Evolutionary conservation across 2,797 vertebrate genomes (phyloP), one percentile per base, ranked within the genome.

Genomic region (Manis crassicaudata): DNA sequence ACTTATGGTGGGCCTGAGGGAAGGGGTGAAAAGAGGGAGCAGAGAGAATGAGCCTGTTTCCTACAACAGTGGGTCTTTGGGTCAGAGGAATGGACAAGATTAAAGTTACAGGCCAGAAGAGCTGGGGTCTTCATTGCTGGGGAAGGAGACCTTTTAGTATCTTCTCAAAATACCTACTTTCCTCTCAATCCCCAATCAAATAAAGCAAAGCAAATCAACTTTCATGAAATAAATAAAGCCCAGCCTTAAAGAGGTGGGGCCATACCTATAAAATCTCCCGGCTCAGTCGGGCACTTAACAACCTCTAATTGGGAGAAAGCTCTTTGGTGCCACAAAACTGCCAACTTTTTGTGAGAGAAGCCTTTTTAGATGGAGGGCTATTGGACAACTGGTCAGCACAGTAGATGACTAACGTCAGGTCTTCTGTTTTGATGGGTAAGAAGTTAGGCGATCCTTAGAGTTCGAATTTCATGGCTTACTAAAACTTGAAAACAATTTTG

Each of bases 401-500:
- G 23, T 14, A 10, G 17, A 6, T 50, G 32, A 37, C 73, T 67
- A 14, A 46, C 68, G 60, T 86, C 16, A 65, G 76, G 46, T 17
- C 7, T 23, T 81, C 56, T 52, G 87, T 72, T 95, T 56, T 40
- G 13, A 50, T 46, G 68, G 37, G 40, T 52, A 91, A 43, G 46
- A 70, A 65, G 27, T 68, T 37, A 75, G 79, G 37, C 11, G 2
- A n/a, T 83, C 73, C 40, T 92, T 56, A 29, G 32, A 70, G 62
- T 70, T 92, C 32, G 56, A 10, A 81, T 83, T 94, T 91, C 52
- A 54, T 77, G 40, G 25, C 50, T 86, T 43, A 76, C 20, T 73
- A 68, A 90, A 83, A 80, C 81, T 85, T 92, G 21, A 86, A 86
- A 80, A 63, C 13, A 79, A 2, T 96, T 84, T 79, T 93, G 76